Evolutionary conservation across 2,113 vertebrate species (phyloP).

Genomic region (Seriola rivoliana): DNA sequence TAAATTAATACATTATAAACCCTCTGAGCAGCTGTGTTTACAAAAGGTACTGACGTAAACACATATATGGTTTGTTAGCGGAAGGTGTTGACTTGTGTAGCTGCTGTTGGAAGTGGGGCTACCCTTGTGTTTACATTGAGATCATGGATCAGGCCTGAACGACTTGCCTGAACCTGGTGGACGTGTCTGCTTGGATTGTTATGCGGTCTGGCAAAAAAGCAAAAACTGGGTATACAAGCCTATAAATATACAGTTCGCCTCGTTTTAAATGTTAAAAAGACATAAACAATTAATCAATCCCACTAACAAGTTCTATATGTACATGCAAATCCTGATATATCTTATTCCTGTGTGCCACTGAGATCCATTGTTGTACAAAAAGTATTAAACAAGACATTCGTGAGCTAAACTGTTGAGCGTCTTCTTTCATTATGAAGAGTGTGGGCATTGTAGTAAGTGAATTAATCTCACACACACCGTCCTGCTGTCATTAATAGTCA

Average conservation of each 20-base stretch:
- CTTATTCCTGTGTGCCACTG: background rate
- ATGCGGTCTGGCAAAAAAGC: too few relatives aligned
- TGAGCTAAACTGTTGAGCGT: background rate
- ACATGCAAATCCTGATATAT: background rate
- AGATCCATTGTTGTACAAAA: background rate
- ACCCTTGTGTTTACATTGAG: background rate
- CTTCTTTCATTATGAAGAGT: too few relatives aligned
- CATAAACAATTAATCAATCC: background rate
- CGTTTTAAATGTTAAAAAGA: background rate
- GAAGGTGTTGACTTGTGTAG: background rate
- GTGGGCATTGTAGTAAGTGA: too few relatives aligned
- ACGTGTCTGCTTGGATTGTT: too few relatives aligned
- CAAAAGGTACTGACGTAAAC: too few relatives aligned
- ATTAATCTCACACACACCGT: too few relatives aligned
- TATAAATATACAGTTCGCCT: too few relatives aligned
- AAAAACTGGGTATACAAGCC: too few relatives aligned
- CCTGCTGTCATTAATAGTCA: too few relatives aligned
- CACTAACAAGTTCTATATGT: background rate
- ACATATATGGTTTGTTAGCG: background rate
- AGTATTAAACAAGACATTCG: background rate
- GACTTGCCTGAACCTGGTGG: background rate
- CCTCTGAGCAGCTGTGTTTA: background rate
- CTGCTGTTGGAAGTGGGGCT: background rate
- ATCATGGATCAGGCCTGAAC: background rate
- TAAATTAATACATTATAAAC: background rate